A percentile compares a stretch with the other conserved stretches of the same genome.
phyloP scores from a whole-genome alignment of 2,888 invertebrate species.

The Agrilus biguttatus region DNA sequence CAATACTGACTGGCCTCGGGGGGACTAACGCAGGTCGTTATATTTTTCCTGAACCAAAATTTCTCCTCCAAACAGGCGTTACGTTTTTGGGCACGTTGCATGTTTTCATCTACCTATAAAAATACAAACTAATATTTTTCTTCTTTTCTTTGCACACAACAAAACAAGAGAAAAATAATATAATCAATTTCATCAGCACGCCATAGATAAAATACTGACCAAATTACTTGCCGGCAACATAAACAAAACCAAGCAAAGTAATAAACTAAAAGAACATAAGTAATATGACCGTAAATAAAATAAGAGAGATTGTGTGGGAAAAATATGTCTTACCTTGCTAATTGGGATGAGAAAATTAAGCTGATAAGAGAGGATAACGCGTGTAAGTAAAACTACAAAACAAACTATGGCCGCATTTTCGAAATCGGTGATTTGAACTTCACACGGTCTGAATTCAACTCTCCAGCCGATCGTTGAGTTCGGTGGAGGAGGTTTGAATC shows the following conservation, averaged over 20 bases:
- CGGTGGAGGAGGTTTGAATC: conserved; percentile 96
- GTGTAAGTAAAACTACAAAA: conserved; percentile 90
- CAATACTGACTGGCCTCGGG: conserved; percentile 30
- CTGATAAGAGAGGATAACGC: conserved; percentile 92
- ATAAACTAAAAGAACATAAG: too few relatives aligned
- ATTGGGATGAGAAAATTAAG: conserved; percentile 95
- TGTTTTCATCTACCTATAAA: conserved; percentile 77
- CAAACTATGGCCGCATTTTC: conserved; percentile 98
- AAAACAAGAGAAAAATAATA: too few relatives aligned
- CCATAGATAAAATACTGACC: too few relatives aligned
- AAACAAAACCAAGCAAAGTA: too few relatives aligned
- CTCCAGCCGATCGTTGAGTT: conserved; percentile 96
- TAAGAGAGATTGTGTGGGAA: too few relatives aligned
- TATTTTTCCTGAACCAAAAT: conserved; percentile 88
- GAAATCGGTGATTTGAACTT: conserved; percentile 96
- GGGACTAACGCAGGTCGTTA: conserved; percentile 39
- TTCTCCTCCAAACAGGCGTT: conserved; percentile 71
- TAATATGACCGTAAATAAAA: neutral
- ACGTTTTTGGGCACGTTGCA: conserved; percentile 86
- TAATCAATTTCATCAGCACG: too few relatives aligned
- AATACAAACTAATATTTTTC: neutral
- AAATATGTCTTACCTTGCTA: conserved; percentile 47
- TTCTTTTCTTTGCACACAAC: too few relatives aligned
- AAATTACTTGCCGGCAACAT: too few relatives aligned
- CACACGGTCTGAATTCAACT: conserved; percentile 98